Base-by-base conservation (phyloP, 2,797 vertebrate genomes). In the Characodon lateralis region DNA sequence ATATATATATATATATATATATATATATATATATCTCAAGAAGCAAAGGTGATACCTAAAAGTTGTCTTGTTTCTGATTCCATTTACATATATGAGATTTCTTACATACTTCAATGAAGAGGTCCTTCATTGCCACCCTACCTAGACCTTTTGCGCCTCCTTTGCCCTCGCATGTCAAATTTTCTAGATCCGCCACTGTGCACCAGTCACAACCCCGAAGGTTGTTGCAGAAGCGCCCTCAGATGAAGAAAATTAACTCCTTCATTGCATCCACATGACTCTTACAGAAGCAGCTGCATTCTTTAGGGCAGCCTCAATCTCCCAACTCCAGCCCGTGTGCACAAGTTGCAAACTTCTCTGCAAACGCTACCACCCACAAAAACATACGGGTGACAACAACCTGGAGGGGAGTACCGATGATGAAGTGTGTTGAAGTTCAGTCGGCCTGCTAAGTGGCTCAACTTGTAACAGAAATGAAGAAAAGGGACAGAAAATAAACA, bases 161-260 rank as follows among this genome's bases (percentile, higher is more conserved):
- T 35, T 35, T 35, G 35, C 35, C 35, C 35, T 35, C 35, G 35
- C 35, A 35, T 4, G 3, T 35, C 35, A 35, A 3, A 35, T 35
- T 35, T 35, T 35, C 35, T 35, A 35, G 35, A 35, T 35, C 35
- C 35, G 35, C 35, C 35, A 35, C 35, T 79, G 31, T 65, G 63
- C 35, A 13, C 89, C 91, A 88, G 91, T 91, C 93, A 92, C 91
- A 91, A 95, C 89, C 93, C 85, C 9, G 86, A 91, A 83, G 81
- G 83, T 73, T 74, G 55, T 51, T 84, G 83, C 81, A 83, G 82
- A 91, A 87, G 86, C 84, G 84, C 83, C 88, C 81, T 58, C 88
- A 91, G 81, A 90, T 85, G 89, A 94, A 93, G 92, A 87, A 91
- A 92, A 95, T 92, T 94, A 95, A 96, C 95, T 94, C 93, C 89